Evolutionary conservation across 2,113 vertebrate species (phyloP).

Genomic region (Zonotrichia leucophrys): DNA sequence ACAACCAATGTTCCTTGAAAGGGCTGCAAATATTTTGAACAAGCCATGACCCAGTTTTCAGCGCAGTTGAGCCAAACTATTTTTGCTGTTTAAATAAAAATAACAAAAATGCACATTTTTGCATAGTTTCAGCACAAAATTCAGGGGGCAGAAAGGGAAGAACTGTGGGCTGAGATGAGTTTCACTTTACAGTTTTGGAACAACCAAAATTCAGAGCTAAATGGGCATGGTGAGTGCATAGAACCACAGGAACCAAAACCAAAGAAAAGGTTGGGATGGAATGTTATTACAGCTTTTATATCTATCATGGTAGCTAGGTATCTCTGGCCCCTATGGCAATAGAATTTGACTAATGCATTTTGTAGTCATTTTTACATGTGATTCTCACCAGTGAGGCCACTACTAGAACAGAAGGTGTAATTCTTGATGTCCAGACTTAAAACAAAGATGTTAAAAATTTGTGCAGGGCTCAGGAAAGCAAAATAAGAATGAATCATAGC

Average conservation of each 20-base stretch:
- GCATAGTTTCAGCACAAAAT: constrained; percentile 39
- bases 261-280: not conserved
- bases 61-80: not conserved
- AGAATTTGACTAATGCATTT: not conserved
- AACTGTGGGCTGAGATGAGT: constrained; percentile 32
- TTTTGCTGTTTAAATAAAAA: constrained; percentile 54
- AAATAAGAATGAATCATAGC: not conserved
- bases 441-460: not conserved
- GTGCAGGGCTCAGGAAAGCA: not conserved
- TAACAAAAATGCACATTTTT: constrained; percentile 57
- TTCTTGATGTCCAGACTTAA: not conserved
- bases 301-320: not conserved
- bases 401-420: not conserved
- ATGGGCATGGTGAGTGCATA: not conserved
- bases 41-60: constrained; percentile 44
- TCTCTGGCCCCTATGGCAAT: not conserved
- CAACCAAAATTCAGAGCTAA: constrained; percentile 24
- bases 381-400: not conserved
- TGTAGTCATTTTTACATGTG: not conserved
- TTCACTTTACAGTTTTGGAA: constrained; percentile 50
- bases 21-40: constrained; percentile 15
- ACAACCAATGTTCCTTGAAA: constrained; percentile 22
- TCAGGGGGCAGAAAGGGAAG: constrained; percentile 1
- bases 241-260: constrained; percentile 40
- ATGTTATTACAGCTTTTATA: constrained; percentile 50